phyloP scores from a whole-genome alignment of 2,888 invertebrate species.

The Trachelus iudaicus region DNA sequence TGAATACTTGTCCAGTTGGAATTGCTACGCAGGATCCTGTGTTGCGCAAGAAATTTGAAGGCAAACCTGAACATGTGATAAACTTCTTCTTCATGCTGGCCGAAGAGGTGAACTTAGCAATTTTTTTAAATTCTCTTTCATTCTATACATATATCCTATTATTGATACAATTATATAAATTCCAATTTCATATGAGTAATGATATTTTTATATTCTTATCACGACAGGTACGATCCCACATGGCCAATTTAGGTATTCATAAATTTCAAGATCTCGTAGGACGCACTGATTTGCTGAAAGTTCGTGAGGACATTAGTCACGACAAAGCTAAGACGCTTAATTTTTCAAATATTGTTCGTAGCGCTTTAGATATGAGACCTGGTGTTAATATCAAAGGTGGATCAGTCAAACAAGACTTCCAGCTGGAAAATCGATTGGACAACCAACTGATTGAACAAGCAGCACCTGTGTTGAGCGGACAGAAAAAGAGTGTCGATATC shows the following conservation, averaged over 20 bases:
- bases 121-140: neutral
- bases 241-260: conserved; percentile 91
- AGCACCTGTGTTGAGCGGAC: conserved; percentile 79
- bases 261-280: conserved; percentile 93
- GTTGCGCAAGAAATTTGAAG: conserved; percentile 94
- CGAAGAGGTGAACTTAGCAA: conserved; percentile 82
- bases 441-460: conserved; percentile 80
- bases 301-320: conserved; percentile 74
- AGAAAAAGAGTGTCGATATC: conserved; percentile 75
- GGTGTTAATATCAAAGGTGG: conserved; percentile 92
- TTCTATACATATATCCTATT: neutral
- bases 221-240: conserved; percentile 81
- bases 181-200: neutral
- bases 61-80: conserved; percentile 96
- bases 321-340: conserved; percentile 88
- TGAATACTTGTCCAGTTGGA: conserved; percentile 99
- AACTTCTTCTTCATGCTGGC: conserved; percentile 98
- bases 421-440: conserved; percentile 85
- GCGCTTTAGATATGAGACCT: conserved; percentile 90
- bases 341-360: conserved; percentile 86
- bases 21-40: conserved; percentile 98
- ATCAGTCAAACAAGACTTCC: conserved; percentile 85
- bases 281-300: conserved; percentile 87
- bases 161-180: neutral
- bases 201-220: neutral